phyloP scores from a whole-genome alignment of 2,888 invertebrate genomes.

The Drosophila maculinotata region DNA sequence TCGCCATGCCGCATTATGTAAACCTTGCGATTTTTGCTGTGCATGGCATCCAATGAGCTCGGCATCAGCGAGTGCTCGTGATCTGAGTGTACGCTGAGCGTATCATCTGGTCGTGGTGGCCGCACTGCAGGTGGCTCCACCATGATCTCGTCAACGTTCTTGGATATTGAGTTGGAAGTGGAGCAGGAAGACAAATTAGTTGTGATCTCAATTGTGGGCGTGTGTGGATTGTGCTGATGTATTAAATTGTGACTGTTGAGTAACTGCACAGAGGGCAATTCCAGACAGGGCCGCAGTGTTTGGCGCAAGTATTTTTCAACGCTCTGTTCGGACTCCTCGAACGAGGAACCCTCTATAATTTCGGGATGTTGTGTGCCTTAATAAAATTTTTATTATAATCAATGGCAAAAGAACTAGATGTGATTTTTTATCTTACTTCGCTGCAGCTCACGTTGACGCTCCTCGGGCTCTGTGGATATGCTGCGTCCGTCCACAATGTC shows the following conservation, averaged over 20 bases:
- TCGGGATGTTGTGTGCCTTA: slow-evolving; percentile 73
- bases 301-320: slow-evolving; percentile 83
- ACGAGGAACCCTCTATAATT: slow-evolving; percentile 82
- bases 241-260: slow-evolving; percentile 67
- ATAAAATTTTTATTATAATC: not conserved
- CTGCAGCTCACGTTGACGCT: slow-evolving; percentile 76
- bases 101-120: slow-evolving; percentile 75
- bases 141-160: slow-evolving; percentile 76
- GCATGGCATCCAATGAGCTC: slow-evolving; percentile 35
- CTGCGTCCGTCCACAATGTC: slow-evolving; percentile 84
- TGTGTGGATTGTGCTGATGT: slow-evolving; percentile 64
- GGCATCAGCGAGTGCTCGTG: slow-evolving; percentile 61
- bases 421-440: slow-evolving; percentile 62
- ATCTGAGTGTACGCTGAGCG: slow-evolving; percentile 77
- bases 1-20: slow-evolving; percentile 96
- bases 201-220: slow-evolving; percentile 80
- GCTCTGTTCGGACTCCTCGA: slow-evolving; percentile 83
- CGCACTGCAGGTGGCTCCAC: slow-evolving; percentile 72
- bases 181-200: slow-evolving; percentile 69
- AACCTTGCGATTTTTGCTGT: slow-evolving; percentile 73
- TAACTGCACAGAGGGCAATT: slow-evolving; percentile 76
- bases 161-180: slow-evolving; percentile 57
- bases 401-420: not conserved
- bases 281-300: slow-evolving; percentile 82
- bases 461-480: slow-evolving; percentile 81